Base-by-base conservation (phyloP, 2,888 invertebrate genomes). In the Adineta ricciae region DNA sequence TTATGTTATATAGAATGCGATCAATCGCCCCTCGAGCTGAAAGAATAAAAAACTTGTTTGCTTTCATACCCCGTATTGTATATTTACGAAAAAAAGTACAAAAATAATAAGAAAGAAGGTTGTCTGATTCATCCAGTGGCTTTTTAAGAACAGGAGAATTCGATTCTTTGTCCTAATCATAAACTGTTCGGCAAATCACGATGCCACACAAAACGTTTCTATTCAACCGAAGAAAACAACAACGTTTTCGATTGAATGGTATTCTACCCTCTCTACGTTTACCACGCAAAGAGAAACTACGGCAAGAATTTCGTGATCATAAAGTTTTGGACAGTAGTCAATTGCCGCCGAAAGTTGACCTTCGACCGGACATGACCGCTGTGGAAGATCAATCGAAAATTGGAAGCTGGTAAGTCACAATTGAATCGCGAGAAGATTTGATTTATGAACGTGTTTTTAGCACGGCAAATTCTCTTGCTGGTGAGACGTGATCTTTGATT, bases 371-470 rank as follows among this genome's bases (percentile, higher is more conserved):
- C 0, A n/a, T 78, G 41, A 78, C 78, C 8, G 16, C 78, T 11
- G 41, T 78, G 24, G 78, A 78, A 78, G 41, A 78, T 41, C 78
- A 78, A 41, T 78, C 41, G 2, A 7, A 41, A n/a, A 24, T 78
- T 41, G 78, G 32, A 24, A 78, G 78, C n/a, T 41, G 78, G 78
- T 78, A 78, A 78, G n/a, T n/a, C n/a, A n/a, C n/a, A 16, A 64
- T 27, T 32, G 27, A 14, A 27, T 7, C 1, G 16, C n/a, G n/a
- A n/a, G n/a, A n/a, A 32, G 14, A 11, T 16, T 19, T 27, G 9
- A n/a, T 11, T 41, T 2, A 11, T 41, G 21, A 38, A 24, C 41
- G 38, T 41, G 0, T 78, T 14, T 21, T 32, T 72, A 78, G 78
- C 24, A 9, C 41, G 5, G 78, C 78, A 2, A 78, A 78, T 41